Base-by-base conservation (phyloP, 2,888 invertebrate species). In the Blera fallax region DNA sequence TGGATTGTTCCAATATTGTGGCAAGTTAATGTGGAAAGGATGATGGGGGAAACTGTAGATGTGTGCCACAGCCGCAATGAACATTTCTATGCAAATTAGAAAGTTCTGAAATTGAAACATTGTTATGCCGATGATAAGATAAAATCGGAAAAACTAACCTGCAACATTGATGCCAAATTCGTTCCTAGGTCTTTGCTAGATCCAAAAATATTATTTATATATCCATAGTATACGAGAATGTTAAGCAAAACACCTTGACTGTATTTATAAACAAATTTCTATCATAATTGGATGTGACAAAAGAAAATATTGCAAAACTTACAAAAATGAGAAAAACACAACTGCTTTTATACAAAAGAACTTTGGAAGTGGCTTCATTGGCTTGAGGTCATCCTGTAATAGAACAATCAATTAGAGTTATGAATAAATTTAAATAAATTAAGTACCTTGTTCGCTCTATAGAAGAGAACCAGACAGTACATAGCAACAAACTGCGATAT, bases 261-360 rank as follows among this genome's bases (percentile, higher is more conserved):
- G 93, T 80, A 94, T 48, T 6, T 0, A 21, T 21, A 21, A 48
- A 21, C 78, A 29, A 43, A 29, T 11, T 34, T 76, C 52, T 78
- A 58, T 3, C 78, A 34, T 10, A 64, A 62, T 67, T 21, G 34
- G 43, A 54, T 18, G n/a, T 21, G 21, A 6, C 21, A 54, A 11
- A 37, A 40, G 29, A 72, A 14, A 70, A 69, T 18, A 69, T 10
- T 21, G 58, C 18, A 3, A 27, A 27, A 95, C 97, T 96, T 94
- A 98, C 98, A 98, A 98, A 93, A 99, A 99, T 56, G 98, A 98
- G 91, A 98, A 97, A 93, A 99, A 99, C 24, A 99, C 98, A 70
- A 99, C 98, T 88, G 98, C 97, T 93, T 99, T 99, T 88, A 99
- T 98, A 92, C 98, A 98, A 67, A 99, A 93, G 93, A 99, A 98